These are phyloP conservation scores for Semotilus atromaculatus DNA, from an alignment of 2,797 vertebrate genomes.

Conservation along the genomic window DNA sequence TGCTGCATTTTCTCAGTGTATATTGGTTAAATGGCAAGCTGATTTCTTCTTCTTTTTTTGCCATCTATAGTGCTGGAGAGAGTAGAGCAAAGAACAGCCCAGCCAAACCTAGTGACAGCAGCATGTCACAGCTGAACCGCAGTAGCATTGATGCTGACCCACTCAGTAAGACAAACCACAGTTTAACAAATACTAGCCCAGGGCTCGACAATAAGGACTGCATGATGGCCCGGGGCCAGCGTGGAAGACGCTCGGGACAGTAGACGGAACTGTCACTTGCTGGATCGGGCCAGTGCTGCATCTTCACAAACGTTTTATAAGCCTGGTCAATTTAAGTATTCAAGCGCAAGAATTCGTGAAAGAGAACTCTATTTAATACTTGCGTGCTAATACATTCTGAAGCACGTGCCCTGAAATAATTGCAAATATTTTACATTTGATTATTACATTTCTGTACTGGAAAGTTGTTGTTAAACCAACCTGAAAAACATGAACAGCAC, in stretches of 20 bases:
- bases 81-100: slow-evolving; percentile 88
- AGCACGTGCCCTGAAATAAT: no score
- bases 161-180: slow-evolving; percentile 70
- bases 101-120: slow-evolving; percentile 81
- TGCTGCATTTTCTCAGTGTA: neutral
- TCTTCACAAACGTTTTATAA: no score
- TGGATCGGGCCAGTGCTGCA: no score
- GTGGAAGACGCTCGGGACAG: no score
- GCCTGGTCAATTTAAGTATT: neutral
- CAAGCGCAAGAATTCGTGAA: neutral
- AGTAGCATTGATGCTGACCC: slow-evolving; percentile 79
- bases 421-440: no score
- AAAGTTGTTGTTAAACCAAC: no score
- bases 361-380: neutral
- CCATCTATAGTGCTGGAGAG: slow-evolving; percentile 78
- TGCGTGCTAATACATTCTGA: no score
- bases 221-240: no score
- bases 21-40: neutral
- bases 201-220: no score
- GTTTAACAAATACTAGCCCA: neutral
- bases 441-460: no score
- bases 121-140: slow-evolving; percentile 78
- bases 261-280: no score
- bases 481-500: neutral
- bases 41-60: neutral